Evolutionary conservation across 2,113 vertebrate genomes (phyloP).

Genomic region (Festucalex cinctus): DNA sequence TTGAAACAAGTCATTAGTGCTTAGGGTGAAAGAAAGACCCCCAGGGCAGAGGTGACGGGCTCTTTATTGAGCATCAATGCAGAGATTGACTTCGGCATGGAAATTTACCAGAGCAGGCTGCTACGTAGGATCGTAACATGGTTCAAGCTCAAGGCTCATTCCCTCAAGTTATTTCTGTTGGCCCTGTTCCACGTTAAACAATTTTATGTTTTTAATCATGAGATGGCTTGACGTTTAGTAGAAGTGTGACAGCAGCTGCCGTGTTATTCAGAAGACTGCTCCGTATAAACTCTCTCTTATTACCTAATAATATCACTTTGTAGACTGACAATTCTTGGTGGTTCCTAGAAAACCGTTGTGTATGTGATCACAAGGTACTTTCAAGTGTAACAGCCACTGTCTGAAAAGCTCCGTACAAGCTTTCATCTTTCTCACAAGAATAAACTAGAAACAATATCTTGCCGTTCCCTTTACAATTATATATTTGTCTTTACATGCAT

Average conservation of each 20-base stretch:
- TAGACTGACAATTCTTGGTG: too few relatives aligned
- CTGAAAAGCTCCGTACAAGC: too few relatives aligned
- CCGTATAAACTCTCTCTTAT: too few relatives aligned
- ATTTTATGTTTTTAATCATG: not conserved
- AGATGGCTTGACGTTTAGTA: not conserved
- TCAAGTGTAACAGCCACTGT: too few relatives aligned
- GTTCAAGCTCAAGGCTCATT: constrained; percentile 15
- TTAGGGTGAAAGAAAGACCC: constrained; percentile 50
- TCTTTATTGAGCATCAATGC: constrained; percentile 55
- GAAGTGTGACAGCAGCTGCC: not conserved
- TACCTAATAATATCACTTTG: too few relatives aligned
- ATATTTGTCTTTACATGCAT: too few relatives aligned
- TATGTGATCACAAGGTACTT: too few relatives aligned
- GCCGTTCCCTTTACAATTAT: too few relatives aligned
- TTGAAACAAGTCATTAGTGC: constrained; percentile 48
- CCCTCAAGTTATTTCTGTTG: not conserved
- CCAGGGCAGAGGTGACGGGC: constrained; percentile 23
- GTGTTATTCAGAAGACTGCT: too few relatives aligned
- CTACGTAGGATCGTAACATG: not conserved
- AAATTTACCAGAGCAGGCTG: constrained; percentile 3
- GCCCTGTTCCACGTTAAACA: not conserved
- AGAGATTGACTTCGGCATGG: constrained; percentile 57
- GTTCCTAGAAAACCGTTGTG: too few relatives aligned
- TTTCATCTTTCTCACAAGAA: too few relatives aligned
- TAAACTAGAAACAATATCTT: too few relatives aligned